Evolutionary conservation across 2,797 vertebrate species (phyloP).

Genomic region (Muscicapa comitata): DNA sequence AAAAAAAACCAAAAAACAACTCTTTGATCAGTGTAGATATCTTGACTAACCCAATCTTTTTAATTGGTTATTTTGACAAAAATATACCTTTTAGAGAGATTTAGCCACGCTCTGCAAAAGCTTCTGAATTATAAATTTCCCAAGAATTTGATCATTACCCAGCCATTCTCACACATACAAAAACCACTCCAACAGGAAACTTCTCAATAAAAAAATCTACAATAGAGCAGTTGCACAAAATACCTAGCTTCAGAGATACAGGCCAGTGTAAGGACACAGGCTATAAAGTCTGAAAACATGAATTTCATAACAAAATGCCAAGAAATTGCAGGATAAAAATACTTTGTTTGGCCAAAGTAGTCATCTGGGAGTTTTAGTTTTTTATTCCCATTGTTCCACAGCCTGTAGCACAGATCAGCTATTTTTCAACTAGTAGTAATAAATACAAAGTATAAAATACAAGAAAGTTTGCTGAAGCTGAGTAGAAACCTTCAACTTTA

Average conservation of each 20-base stretch:
- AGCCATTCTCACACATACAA: neutral
- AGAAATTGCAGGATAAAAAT: neutral
- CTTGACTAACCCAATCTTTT: neutral
- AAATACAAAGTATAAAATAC: neutral
- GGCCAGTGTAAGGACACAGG: neutral
- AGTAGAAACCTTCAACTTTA: neutral
- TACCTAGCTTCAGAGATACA: neutral
- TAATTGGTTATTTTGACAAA: neutral
- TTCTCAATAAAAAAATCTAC: neutral
- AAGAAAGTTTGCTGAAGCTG: neutral
- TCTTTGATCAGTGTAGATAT: neutral
- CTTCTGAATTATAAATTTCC: neutral
- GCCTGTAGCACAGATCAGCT: neutral
- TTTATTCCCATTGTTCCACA: neutral
- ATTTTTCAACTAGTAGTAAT: neutral
- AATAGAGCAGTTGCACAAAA: neutral
- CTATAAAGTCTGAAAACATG: neutral
- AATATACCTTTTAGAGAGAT: neutral
- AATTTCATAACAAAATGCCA: neutral
- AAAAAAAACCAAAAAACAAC: rapidly evolving
- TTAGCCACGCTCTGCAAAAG: neutral
- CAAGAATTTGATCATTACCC: neutral
- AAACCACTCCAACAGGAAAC: neutral
- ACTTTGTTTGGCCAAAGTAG: neutral
- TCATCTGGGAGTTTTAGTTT: neutral